Base-by-base conservation (phyloP, 2,797 vertebrate genomes). In the Pangasius djambal region DNA sequence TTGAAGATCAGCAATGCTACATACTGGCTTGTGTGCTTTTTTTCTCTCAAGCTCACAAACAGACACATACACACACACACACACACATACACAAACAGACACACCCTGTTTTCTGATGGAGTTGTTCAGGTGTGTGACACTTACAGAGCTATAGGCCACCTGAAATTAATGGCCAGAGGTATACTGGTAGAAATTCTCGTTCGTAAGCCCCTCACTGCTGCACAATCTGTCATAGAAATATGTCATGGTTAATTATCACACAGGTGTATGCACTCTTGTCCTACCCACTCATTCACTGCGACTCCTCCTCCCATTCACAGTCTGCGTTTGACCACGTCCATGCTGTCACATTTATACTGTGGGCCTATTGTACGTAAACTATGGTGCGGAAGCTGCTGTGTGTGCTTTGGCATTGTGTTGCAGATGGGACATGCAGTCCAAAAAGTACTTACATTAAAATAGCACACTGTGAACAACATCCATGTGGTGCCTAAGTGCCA, bases 1-100 rank as follows among this genome's bases (percentile, higher is more conserved):
- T 89, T 91, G 88, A 89, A 86, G 88, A 40, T 69, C 34, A 84
- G 67, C 50, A 67, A 52, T 69, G 44, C 44, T 63, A 28, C 59
- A 16, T 8, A 48, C 63, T 28, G 37, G 57, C n/a, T 25, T 20
- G 50, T 31, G 52, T 79, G n/a, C 52, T 79, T 31, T 79, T 8
- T 63, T n/a, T 44, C 7, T 65, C 20, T 44, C 57, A 83, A 40
- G 52, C 31, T 59, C 37, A 63, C 22, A 83, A 16, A 55, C 50
- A 59, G 16, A 81, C 25, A 50, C 25, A 50, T 13, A 48, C 44
- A 52, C 25, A 50, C 25, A 48, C 44, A 52, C 50, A 34, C 70
- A 74, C 6, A 70, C 63, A 67, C 1, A 67, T 13, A 20, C 34
- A 57, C 16, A 55, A 55, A 18, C 15, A 16, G 3, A 69, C n/a